Evolutionary conservation across 2,888 invertebrate species (phyloP).

Genomic region (Diachrysia chrysitis): DNA sequence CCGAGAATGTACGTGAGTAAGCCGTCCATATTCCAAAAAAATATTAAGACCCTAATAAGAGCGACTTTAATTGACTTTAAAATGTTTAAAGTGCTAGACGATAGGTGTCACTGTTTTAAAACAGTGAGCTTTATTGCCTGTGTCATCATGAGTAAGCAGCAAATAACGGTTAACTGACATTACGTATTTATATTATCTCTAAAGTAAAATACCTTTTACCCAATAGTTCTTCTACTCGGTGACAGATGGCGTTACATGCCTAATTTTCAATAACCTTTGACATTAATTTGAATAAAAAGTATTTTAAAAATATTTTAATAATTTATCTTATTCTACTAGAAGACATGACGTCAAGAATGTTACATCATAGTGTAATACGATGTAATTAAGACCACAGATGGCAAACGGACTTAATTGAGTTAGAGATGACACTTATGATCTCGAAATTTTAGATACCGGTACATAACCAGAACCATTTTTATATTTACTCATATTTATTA

Average conservation of each 20-base stretch:
- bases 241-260: constrained; percentile 49
- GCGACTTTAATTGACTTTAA: neutral
- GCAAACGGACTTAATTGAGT: constrained; percentile 60
- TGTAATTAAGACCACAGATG: constrained; percentile 57
- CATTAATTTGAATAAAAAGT: neutral
- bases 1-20: too few relatives aligned
- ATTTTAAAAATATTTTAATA: neutral
- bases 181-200: neutral
- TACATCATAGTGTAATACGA: constrained; percentile 49
- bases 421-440: constrained; percentile 62
- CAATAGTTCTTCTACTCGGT: constrained; percentile 41
- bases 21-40: constrained; percentile 15
- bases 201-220: neutral
- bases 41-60: too few relatives aligned
- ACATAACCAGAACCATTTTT: too few relatives aligned
- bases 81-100: neutral
- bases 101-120: constrained; percentile 25
- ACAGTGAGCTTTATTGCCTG: neutral
- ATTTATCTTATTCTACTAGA: neutral
- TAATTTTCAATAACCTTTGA: neutral
- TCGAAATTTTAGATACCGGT: constrained; percentile 23
- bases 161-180: neutral
- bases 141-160: too few relatives aligned
- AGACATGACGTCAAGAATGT: constrained; percentile 22
- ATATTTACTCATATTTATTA: too few relatives aligned